Evolutionary conservation across 2,113 vertebrate genomes (phyloP), one percentile per base, ranked within the genome.

Genomic region (Laticauda colubrina): DNA sequence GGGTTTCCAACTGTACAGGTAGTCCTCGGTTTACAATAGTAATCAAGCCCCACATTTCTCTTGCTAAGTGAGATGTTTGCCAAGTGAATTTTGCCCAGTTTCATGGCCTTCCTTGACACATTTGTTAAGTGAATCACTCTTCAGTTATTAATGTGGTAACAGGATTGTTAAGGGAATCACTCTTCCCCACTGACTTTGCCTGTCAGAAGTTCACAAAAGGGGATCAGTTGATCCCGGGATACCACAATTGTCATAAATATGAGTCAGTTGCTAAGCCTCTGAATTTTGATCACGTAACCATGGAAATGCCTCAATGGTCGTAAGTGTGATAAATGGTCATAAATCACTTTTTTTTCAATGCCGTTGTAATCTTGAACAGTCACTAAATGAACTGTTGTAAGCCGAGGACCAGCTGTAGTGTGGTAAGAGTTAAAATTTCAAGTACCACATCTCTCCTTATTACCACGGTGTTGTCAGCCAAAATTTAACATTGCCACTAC

Each of bases 11-110:
- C 3, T 89, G 6, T 45, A 48, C 9, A 69, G 12, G 29, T n/a
- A n/a, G 12, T 69, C 26, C 29, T n/a, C 2, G 0, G n/a, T 4
- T 5, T 69, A n/a, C 2, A 4, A 69, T 1, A 12, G 2, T 12
- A 69, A 69, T n/a, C 11, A 4, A n/a, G 12, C 64, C 29, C 29
- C 14, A 69, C n/a, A 5, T 69, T 69, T 69, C 64, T 69, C 29
- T 69, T 69, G 29, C 11, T 69, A 69, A 69, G 64, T n/a, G 64
- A n/a, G 29, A n/a, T 4, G n/a, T n/a, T 69, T n/a, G 29, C n/a
- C 64, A 69, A 14, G 12, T 69, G 64, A 69, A 69, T 69, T 29
- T 64, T n/a, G 11, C 11, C 61, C 61, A 64, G 29, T 64, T 64
- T 69, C n/a, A 15, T 1, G 10, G 12, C 12, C 64, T n/a, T 69